These are phyloP conservation scores for Larimichthys polyactis DNA, from an alignment of 2,113 vertebrate genomes.

Conservation along the genomic window DNA sequence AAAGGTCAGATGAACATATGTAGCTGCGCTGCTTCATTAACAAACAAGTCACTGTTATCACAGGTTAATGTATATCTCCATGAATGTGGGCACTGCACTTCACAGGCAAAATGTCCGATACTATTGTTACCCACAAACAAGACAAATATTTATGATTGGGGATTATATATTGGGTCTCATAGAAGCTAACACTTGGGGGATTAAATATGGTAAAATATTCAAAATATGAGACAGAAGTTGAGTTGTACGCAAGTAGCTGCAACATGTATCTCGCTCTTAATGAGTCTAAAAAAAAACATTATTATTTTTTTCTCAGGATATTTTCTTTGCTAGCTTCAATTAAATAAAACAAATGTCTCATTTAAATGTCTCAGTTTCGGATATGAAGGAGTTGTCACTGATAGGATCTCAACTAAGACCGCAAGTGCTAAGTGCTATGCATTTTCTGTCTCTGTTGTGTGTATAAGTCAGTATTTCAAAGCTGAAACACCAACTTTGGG, in stretches of 20 bases:
- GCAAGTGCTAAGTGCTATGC: neutral
- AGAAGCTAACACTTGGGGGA: neutral
- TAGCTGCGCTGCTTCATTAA: conserved; percentile 60
- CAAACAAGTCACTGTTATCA: conserved; percentile 50
- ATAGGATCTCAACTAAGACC: neutral
- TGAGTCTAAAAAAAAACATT: neutral
- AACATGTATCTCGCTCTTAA: neutral
- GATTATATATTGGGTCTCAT: neutral
- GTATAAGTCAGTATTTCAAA: conserved; percentile 12
- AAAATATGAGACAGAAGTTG: neutral
- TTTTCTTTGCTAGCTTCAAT: neutral
- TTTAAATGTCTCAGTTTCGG: neutral
- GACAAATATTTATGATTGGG: neutral
- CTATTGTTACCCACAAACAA: neutral
- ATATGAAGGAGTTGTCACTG: neutral
- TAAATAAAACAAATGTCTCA: neutral
- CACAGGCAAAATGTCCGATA: neutral
- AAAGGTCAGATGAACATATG: conserved; percentile 74
- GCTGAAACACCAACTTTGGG: conserved; percentile 20
- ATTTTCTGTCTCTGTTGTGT: neutral
- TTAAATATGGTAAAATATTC: neutral
- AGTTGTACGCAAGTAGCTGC: neutral
- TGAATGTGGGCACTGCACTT: conserved; percentile 7
- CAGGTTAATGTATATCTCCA: conserved; percentile 28
- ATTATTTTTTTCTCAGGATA: no score